Evolutionary conservation across 2,797 vertebrate genomes (phyloP), one percentile per base, ranked within the genome.

Genomic region (Acridotheres tristis): DNA sequence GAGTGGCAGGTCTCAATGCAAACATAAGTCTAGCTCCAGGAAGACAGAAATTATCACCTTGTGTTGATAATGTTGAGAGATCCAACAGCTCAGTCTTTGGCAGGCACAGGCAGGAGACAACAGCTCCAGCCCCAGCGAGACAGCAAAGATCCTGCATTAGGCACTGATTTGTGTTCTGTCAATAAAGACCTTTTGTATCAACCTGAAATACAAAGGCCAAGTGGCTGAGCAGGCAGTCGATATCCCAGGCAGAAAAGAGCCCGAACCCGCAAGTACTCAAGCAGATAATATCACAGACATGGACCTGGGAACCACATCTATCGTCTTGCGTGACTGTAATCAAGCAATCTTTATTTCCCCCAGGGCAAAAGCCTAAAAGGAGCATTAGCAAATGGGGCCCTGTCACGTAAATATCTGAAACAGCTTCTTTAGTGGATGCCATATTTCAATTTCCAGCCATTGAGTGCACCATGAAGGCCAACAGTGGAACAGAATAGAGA

Each of bases 361-460:
- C 40, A 7, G 59, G 82, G 92, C 87, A 83, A 69, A 79, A 88
- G 26, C 58, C 65, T 77, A 72, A 92, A 88, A 93, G 77, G 61
- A 86, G 27, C 91, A 93, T 94, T 91, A 92, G 71, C 66, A 93
- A 93, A 96, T 93, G 74, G 71, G 92, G 57, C 63, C 69, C 79
- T 94, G 92, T 92, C 93, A 96, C 42, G 13, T 83, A 94, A 94
- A 58, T 78, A 66, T 88, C 82, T 66, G 79, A 63, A 86, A 40
- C 82, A 66, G 59, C 73, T 93, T 91, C 92, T 89, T 81, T 75
- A 88, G 75, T 48, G 68, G 85, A 93, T 80, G 51, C 85, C 40
- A 9, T 88, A 23, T 91, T 91, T 93, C 92, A 59, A 50, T 96
- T 95, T 81, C 48, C 71, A 78, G 53, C 62, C 72, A 38, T 30